phyloP scores from a whole-genome alignment of 2,888 invertebrate genomes.

The Anthophora plumipes region DNA sequence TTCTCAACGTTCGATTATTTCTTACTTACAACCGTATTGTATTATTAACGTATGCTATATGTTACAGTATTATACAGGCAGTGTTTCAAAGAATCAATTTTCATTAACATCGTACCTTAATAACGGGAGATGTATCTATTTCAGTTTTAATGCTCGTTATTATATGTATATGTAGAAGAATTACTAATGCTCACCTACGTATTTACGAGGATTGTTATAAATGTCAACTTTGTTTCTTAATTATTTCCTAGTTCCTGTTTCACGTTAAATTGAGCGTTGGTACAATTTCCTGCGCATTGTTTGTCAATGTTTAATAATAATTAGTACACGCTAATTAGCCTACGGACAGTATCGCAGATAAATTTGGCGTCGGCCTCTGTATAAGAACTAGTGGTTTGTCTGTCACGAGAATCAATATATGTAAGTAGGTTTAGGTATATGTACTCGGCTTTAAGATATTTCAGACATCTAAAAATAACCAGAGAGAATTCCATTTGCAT shows the following conservation, averaged over 20 bases:
- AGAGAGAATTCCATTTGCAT: background rate
- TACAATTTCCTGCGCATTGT: conserved; percentile 24
- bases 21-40: conserved; percentile 28
- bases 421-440: background rate
- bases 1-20: conserved; percentile 14
- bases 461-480: background rate
- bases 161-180: background rate
- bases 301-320: conserved; percentile 8
- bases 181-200: conserved; percentile 8
- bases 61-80: conserved; percentile 58
- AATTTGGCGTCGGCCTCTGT: background rate
- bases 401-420: conserved; percentile 1
- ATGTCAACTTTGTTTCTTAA: background rate
- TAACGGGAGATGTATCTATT: background rate
- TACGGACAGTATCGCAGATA: conserved; percentile 20
- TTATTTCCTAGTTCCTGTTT: background rate
- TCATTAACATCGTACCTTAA: conserved; percentile 25
- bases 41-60: conserved; percentile 20
- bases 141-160: conserved; percentile 10
- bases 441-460: conserved; percentile 2
- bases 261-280: conserved; percentile 41
- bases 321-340: conserved; percentile 9
- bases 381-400: background rate
- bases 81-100: conserved; percentile 57
- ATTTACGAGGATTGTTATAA: conserved; percentile 7